A percentile compares a stretch with the other conserved stretches of the same genome.
These are phyloP conservation scores for Panagrolaimus sp. DNA, from an alignment of 1,140 invertebrate species.

Conservation along the genomic window DNA sequence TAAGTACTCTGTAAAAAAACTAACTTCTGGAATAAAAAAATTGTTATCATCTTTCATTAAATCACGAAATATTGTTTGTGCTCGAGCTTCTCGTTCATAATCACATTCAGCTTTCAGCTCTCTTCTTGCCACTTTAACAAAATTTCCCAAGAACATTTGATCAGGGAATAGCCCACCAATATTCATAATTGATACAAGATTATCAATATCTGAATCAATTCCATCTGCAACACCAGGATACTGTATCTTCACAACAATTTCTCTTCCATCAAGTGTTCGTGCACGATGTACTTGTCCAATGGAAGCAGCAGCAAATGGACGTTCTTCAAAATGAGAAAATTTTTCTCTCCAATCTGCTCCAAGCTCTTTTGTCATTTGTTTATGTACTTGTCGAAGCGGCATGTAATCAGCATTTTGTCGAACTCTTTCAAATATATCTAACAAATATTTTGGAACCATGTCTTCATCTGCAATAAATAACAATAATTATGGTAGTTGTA, in stretches of 20 bases:
- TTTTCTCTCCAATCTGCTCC: constrained; percentile 75
- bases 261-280: constrained; percentile 41
- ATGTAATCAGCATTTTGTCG: constrained; percentile 97
- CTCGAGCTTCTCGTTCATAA: constrained; percentile 84
- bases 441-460: constrained; percentile 81
- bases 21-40: constrained; percentile 71
- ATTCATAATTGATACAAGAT: constrained; percentile 83
- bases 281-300: constrained; percentile 69
- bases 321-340: constrained; percentile 75
- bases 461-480: constrained; percentile 68
- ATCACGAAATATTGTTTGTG: constrained; percentile 73
- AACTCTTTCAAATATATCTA: constrained; percentile 90
- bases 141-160: constrained; percentile 87
- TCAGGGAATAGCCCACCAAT: constrained; percentile 81
- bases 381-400: constrained; percentile 87
- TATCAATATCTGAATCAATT: constrained; percentile 96
- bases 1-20: too few relatives aligned
- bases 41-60: constrained; percentile 75
- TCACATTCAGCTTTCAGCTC: constrained; percentile 95
- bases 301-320: constrained; percentile 97
- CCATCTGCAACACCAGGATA: constrained; percentile 95
- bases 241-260: constrained; percentile 59
- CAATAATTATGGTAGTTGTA: constrained; percentile 10
- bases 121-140: constrained; percentile 81
- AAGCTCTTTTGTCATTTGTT: constrained; percentile 73